Evolutionary conservation across 2,797 vertebrate genomes (phyloP).

Genomic region (Erpetoichthys calabaricus): DNA sequence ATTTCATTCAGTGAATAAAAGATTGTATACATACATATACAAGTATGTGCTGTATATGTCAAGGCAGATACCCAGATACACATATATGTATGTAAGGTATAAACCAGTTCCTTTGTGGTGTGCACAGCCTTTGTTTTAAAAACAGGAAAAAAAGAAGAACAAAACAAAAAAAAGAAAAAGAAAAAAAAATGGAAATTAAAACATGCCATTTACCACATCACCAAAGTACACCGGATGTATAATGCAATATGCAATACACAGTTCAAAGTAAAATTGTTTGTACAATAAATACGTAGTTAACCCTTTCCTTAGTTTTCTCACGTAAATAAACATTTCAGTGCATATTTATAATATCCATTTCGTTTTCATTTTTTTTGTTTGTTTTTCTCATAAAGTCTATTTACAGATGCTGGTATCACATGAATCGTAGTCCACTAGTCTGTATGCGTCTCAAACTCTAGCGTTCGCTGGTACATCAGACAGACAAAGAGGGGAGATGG

Average conservation of each 20-base stretch:
- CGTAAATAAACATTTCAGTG: conserved; percentile 61
- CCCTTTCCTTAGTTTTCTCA: conserved; percentile 33
- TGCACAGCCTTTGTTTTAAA: conserved; percentile 14
- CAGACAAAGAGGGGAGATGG: conserved; percentile 31
- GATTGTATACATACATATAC: neutral
- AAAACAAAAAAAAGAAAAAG: conserved; percentile 36
- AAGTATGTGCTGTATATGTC: neutral
- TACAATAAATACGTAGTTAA: conserved; percentile 65
- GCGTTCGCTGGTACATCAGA: conserved; percentile 28
- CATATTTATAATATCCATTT: conserved; percentile 39
- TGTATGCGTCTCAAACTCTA: conserved; percentile 7
- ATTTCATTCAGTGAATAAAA: neutral
- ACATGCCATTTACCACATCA: conserved; percentile 58
- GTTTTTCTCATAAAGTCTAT: conserved; percentile 67
- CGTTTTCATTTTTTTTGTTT: conserved; percentile 38
- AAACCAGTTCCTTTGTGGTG: conserved; percentile 18
- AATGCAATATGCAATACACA: conserved; percentile 60
- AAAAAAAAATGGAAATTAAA: conserved; percentile 33
- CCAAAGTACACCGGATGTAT: conserved; percentile 59
- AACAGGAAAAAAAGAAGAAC: conserved; percentile 26
- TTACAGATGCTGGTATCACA: conserved; percentile 94
- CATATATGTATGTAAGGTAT: conserved; percentile 14
- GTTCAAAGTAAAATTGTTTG: conserved; percentile 60
- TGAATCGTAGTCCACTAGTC: conserved; percentile 29
- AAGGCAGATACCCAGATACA: conserved; percentile 21